Evolutionary conservation across 2,888 invertebrate species (phyloP).

Genomic region (Folsomia candida): DNA sequence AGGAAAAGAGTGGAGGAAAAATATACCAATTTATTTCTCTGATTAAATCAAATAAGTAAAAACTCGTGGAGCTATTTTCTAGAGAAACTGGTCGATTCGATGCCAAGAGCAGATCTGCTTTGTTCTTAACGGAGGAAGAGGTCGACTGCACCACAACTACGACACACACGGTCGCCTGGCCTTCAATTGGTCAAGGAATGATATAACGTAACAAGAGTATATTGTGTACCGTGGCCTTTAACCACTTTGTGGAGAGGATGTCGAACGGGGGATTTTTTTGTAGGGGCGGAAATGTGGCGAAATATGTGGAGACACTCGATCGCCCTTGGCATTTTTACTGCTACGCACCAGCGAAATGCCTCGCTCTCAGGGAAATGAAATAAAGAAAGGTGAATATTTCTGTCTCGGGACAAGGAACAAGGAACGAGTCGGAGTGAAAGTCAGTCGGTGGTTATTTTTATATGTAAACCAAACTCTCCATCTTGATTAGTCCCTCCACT

Average conservation of each 20-base stretch:
- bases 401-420: neutral
- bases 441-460: neutral
- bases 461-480: neutral
- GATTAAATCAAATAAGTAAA: neutral
- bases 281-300: neutral
- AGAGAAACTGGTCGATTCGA: no score
- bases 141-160: no score
- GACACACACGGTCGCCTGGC: no score
- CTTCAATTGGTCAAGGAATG: no score
- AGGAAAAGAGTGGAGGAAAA: neutral
- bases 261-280: neutral
- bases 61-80: no score
- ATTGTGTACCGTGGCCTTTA: no score
- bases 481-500: neutral
- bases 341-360: no score
- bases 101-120: no score
- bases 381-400: neutral
- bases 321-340: neutral
- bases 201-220: neutral
- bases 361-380: neutral
- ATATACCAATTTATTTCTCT: neutral
- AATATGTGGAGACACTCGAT: neutral
- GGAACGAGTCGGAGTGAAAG: no score
- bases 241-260: no score
- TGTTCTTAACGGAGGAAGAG: no score